These are phyloP conservation scores for Diadegma fenestrale DNA, from an alignment of 2,888 invertebrate species.

Conservation along the genomic window DNA sequence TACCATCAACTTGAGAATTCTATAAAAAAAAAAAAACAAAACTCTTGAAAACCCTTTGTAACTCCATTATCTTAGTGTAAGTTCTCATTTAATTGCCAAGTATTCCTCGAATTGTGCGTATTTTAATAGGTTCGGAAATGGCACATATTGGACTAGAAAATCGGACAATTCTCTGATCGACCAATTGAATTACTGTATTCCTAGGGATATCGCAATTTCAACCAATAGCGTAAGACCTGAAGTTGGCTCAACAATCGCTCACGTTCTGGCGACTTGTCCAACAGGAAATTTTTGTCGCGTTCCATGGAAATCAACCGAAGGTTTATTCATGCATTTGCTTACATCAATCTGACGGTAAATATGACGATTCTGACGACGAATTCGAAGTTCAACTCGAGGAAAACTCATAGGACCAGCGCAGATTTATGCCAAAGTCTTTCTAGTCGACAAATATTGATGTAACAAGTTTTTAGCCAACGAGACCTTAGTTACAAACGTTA, in stretches of 20 bases:
- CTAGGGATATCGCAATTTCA: neutral
- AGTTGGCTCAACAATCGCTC: neutral
- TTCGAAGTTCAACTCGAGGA: neutral
- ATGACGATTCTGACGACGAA: neutral
- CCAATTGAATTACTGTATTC: slow-evolving; percentile 12
- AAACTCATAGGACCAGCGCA: neutral
- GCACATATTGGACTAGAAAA: slow-evolving; percentile 45
- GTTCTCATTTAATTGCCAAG: slow-evolving; percentile 40
- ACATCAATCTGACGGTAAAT: neutral
- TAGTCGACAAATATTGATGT: neutral
- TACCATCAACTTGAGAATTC: neutral
- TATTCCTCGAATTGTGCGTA: neutral
- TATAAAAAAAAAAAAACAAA: neutral
- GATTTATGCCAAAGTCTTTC: neutral
- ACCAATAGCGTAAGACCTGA: slow-evolving; percentile 43
- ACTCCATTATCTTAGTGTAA: slow-evolving; percentile 2
- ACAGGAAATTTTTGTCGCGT: slow-evolving; percentile 51
- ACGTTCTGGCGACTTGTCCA: slow-evolving; percentile 56
- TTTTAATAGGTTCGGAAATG: slow-evolving; percentile 30
- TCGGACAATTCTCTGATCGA: slow-evolving; percentile 49
- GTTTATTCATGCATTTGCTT: neutral
- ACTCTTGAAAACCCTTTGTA: neutral
- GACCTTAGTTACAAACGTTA: no score
- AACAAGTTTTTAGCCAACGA: neutral
- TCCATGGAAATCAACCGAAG: slow-evolving; percentile 36